These are phyloP conservation scores for Melinopterus prodromus DNA, from an alignment of 2,888 invertebrate species.

Conservation along the genomic window DNA sequence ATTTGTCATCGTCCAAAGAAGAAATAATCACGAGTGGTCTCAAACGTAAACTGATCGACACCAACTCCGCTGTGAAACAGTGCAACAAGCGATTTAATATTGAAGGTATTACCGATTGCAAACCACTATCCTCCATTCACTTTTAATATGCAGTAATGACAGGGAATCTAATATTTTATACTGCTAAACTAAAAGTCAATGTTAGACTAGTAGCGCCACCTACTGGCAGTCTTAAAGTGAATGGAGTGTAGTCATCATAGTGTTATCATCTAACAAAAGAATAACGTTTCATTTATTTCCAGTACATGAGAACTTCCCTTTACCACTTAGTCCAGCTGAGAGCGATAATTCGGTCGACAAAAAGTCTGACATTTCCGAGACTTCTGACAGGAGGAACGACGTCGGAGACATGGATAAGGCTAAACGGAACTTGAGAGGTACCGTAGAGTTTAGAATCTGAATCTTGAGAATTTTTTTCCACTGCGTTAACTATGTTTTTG, in stretches of 20 bases:
- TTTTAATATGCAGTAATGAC: too few species aligned
- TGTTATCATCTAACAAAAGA: not conserved
- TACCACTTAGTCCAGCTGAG: constrained; percentile 56
- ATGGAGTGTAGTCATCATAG: not conserved
- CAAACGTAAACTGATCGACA: not conserved
- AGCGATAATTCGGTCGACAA: constrained; percentile 51
- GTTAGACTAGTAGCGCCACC: too few species aligned
- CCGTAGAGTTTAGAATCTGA: not conserved
- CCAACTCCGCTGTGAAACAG: not conserved
- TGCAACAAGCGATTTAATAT: not conserved
- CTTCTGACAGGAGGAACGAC: constrained; percentile 22
- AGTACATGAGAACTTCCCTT: constrained; percentile 48
- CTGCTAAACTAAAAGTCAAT: too few species aligned
- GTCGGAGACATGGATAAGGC: not conserved
- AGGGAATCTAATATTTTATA: too few species aligned
- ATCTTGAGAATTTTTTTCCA: too few species aligned
- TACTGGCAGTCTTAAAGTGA: too few species aligned
- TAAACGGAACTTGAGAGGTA: constrained; percentile 15
- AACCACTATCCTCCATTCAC: too few species aligned
- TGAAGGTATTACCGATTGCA: not conserved
- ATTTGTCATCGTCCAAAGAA: not conserved
- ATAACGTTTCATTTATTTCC: constrained; percentile 28
- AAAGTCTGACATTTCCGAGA: constrained; percentile 34
- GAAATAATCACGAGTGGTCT: not conserved
- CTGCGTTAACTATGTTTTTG: too few species aligned